These are phyloP conservation scores for Aricia agestis DNA, from an alignment of 1,140 invertebrate genomes.

Conservation along the genomic window DNA sequence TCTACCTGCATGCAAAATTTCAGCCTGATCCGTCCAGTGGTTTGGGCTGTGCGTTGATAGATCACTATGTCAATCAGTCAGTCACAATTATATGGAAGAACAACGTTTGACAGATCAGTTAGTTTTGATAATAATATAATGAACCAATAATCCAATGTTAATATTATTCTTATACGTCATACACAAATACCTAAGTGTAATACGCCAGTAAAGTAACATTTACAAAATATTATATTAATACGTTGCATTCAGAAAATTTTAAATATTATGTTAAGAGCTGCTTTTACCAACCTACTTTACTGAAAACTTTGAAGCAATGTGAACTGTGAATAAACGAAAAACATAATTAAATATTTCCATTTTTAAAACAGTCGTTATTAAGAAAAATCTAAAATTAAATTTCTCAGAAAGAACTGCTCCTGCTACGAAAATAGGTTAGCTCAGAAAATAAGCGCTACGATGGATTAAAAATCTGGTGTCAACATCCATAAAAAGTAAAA, in stretches of 20 bases:
- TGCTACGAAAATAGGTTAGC: slow-evolving; percentile 5
- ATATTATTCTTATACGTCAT: no score
- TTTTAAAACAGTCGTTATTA: not conserved
- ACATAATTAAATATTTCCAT: not conserved
- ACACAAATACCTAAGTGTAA: no score
- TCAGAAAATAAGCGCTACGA: slow-evolving; percentile 3
- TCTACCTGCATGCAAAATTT: no score
- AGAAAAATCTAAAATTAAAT: not conserved
- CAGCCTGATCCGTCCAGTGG: no score
- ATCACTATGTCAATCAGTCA: no score
- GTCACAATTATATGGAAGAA: no score
- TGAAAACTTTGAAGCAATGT: not conserved
- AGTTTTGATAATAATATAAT: no score
- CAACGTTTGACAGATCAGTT: no score
- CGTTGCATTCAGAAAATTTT: not conserved
- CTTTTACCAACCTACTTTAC: not conserved
- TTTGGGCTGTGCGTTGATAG: no score
- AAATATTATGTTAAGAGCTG: not conserved
- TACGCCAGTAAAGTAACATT: no score
- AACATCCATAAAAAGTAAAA: not conserved
- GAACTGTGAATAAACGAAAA: not conserved
- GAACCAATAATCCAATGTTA: no score
- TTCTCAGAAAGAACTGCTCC: not conserved
- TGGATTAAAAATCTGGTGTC: slow-evolving; percentile 8
- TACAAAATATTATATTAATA: not conserved